These are phyloP conservation scores for Halcyon chelicuti DNA, from an alignment of 2,797 vertebrate genomes.

Conservation along the genomic window DNA sequence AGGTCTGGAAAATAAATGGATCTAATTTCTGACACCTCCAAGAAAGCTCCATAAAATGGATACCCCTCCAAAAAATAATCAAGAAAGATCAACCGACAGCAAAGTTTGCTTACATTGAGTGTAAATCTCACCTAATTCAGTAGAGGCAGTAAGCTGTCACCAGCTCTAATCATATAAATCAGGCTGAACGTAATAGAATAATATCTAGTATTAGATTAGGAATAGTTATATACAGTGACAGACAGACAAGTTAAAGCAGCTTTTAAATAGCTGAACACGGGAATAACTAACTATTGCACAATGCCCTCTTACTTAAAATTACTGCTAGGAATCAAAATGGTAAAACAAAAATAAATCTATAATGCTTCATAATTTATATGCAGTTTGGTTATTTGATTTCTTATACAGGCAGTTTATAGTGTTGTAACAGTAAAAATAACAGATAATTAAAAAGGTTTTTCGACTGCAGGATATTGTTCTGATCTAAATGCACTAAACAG, in stretches of 20 bases:
- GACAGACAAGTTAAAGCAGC: conserved; percentile 84
- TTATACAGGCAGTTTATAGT: conserved; percentile 81
- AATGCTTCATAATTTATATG: conserved; percentile 77
- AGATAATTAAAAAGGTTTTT: conserved; percentile 61
- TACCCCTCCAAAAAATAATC: conserved; percentile 25
- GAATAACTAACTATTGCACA: conserved; percentile 86
- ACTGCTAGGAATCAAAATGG: conserved; percentile 78
- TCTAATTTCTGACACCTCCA: conserved; percentile 53
- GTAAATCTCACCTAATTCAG: conserved; percentile 75
- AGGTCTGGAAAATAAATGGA: conserved; percentile 35
- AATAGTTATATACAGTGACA: conserved; percentile 82
- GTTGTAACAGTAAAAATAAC: conserved; percentile 75
- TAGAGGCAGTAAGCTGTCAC: conserved; percentile 79
- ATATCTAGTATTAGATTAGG: conserved; percentile 80
- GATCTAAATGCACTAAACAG: conserved; percentile 69
- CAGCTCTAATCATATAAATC: conserved; percentile 77
- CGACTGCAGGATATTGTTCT: conserved; percentile 67
- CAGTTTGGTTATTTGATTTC: conserved; percentile 80
- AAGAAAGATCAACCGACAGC: conserved; percentile 39
- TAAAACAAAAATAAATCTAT: conserved; percentile 61
- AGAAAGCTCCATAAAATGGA: conserved; percentile 61
- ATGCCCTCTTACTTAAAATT: conserved; percentile 83
- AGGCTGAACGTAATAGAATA: conserved; percentile 76
- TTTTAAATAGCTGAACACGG: conserved; percentile 80
- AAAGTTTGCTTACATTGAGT: conserved; percentile 69